Evolutionary conservation across 1,140 invertebrate genomes (phyloP).

Genomic region (Drosophila fuyamai): DNA sequence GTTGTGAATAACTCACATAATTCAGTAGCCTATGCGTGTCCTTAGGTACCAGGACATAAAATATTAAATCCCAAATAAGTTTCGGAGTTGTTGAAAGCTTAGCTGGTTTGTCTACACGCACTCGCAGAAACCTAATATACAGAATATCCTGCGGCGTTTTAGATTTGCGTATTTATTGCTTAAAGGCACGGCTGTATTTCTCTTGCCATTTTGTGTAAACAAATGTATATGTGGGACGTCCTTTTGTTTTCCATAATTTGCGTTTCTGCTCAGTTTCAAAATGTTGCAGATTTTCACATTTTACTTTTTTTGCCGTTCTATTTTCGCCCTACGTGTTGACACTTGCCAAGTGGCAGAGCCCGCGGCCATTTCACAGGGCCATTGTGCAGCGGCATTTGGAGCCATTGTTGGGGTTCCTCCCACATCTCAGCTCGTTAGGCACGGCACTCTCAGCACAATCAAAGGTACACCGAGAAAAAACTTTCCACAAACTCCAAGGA

Average conservation of each 20-base stretch:
- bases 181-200: constrained; percentile 39
- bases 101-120: constrained; percentile 37
- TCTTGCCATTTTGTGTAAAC: constrained; percentile 37
- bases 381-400: constrained; percentile 39
- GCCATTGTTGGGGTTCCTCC: constrained; percentile 30
- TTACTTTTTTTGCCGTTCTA: constrained; percentile 18
- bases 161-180: constrained; percentile 76
- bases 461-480: constrained; percentile 30
- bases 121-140: constrained; percentile 38
- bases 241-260: constrained; percentile 62
- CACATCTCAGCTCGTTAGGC: constrained; percentile 62
- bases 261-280: constrained; percentile 41
- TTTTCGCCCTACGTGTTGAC: constrained; percentile 42
- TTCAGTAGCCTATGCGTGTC: constrained; percentile 22
- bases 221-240: constrained; percentile 50
- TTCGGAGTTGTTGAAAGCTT: constrained; percentile 74
- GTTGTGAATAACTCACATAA: constrained; percentile 41
- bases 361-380: constrained; percentile 37
- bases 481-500: background rate
- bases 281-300: constrained; percentile 33
- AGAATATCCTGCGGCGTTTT: constrained; percentile 57
- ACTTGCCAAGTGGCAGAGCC: constrained; percentile 46
- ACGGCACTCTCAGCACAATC: constrained; percentile 39
- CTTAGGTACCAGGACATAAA: constrained; percentile 41
- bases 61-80: constrained; percentile 60